Base-by-base conservation (phyloP, 2,888 invertebrate species). In the Pyrochroa serraticornis region DNA sequence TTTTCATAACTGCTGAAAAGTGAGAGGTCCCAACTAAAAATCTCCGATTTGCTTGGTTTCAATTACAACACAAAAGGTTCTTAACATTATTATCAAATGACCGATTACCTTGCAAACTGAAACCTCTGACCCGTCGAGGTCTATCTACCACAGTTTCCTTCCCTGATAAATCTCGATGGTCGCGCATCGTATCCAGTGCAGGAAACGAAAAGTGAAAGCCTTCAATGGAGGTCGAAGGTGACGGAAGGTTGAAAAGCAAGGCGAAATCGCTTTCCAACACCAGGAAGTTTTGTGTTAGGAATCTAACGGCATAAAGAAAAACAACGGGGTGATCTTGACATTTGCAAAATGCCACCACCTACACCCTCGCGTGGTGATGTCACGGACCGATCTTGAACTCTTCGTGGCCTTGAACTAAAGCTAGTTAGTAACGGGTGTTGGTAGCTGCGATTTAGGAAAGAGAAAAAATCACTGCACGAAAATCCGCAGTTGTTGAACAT, bases 241-340 rank as follows among this genome's bases (percentile, higher is more conserved):
- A 66, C 64, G 67, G 67, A 67, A 67, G 65, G 66, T 65, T 61
- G 66, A 64, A 62, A 60, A 53, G 68, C 68, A 68, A 68, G 68
- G 68, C 66, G 66, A 68, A 59, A 60, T 60, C 58, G 63, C 67
- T 66, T 68, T 67, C 67, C 64, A 65, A 62, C 22, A 22, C 65
- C 65, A 65, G 65, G 65, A 65, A 65, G 62, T 60, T 42, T 38
- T 39, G 3, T 9, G 32, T 42, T 35, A 41, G 38, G 49, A 43
- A 56, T 56, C 49, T 55, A 43, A 48, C 36, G 53, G 45, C 37
- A 49, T 49, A 56, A 49, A 38, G 12, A 42, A 47, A 39, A 34
- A 47, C 32, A 34, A 32, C 14, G 38, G 42, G 41, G 42, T 51
- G 62, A 37, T 52, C 62, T 62, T 62, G 62, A 62, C 62, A 62